Evolutionary conservation across 2,888 invertebrate genomes (phyloP).

Genomic region (Rotaria macrura): DNA sequence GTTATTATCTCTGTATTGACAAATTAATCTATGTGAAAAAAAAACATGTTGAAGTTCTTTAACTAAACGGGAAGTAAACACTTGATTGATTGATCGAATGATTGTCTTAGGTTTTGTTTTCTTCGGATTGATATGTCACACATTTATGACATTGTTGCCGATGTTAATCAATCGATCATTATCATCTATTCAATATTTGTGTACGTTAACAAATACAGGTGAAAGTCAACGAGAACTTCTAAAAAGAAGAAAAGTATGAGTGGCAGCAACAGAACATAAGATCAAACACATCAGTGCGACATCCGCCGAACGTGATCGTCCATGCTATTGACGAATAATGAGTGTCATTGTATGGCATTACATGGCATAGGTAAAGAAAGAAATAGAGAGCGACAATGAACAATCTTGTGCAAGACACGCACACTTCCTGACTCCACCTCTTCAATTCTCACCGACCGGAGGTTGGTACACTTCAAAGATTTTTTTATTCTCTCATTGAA

Average conservation of each 20-base stretch:
- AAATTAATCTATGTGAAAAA: background rate
- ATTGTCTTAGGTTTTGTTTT: background rate
- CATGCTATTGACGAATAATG: constrained; percentile 8
- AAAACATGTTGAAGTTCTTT: background rate
- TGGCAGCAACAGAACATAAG: background rate
- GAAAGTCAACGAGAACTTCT: background rate
- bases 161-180: background rate
- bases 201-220: background rate
- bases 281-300: constrained; percentile 1
- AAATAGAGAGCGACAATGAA: background rate
- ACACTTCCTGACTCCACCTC: constrained; percentile 15
- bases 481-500: background rate
- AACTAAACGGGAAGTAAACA: background rate
- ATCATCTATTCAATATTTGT: background rate
- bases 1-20: background rate
- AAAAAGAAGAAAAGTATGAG: background rate
- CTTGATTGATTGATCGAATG: background rate
- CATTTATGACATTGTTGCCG: background rate
- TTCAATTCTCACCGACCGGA: constrained; percentile 12
- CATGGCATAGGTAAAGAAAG: background rate
- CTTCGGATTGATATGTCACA: background rate
- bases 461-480: background rate
- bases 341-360: background rate
- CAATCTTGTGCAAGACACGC: constrained; percentile 8
- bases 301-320: constrained; percentile 3